Percentiles rank a stretch among this genome's conserved stretches.
These are phyloP conservation scores for Crioceris asparagi DNA, from an alignment of 2,888 invertebrate genomes.

Conservation along the genomic window DNA sequence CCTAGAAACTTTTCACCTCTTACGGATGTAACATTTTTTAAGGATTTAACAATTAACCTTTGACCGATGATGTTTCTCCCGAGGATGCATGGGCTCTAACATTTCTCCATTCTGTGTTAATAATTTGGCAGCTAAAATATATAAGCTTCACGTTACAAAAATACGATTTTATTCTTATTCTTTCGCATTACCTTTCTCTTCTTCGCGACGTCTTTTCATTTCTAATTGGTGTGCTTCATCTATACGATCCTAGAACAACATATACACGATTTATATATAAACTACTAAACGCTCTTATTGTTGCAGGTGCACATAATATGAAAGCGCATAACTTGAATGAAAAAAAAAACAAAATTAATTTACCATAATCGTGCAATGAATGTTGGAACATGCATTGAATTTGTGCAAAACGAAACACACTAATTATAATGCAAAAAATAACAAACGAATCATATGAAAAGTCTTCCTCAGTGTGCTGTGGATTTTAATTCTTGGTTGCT, in stretches of 20 bases:
- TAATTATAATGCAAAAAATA: no score
- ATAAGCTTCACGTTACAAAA: constrained; percentile 7
- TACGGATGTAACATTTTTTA: neutral
- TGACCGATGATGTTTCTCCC: constrained; percentile 66
- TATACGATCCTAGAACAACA: constrained; percentile 50
- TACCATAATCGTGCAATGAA: no score
- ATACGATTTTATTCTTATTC: constrained; percentile 5
- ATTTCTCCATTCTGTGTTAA: constrained; percentile 65
- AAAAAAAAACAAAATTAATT: no score
- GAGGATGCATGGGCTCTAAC: constrained; percentile 47
- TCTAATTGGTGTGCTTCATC: constrained; percentile 57
- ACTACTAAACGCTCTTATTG: no score
- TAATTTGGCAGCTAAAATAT: constrained; percentile 45
- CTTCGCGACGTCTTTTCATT: constrained; percentile 70
- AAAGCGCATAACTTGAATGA: no score
- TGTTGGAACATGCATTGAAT: no score
- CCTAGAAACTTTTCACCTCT: no score
- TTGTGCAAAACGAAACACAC: no score
- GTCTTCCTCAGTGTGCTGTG: no score
- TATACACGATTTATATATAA: neutral
- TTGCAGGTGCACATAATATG: no score
- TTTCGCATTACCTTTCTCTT: constrained; percentile 71
- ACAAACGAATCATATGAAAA: no score
- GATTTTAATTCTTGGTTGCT: no score
- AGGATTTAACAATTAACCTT: constrained; percentile 44